These are phyloP conservation scores for Leptopilina boulardi DNA, from an alignment of 1,140 invertebrate species.

Conservation along the genomic window DNA sequence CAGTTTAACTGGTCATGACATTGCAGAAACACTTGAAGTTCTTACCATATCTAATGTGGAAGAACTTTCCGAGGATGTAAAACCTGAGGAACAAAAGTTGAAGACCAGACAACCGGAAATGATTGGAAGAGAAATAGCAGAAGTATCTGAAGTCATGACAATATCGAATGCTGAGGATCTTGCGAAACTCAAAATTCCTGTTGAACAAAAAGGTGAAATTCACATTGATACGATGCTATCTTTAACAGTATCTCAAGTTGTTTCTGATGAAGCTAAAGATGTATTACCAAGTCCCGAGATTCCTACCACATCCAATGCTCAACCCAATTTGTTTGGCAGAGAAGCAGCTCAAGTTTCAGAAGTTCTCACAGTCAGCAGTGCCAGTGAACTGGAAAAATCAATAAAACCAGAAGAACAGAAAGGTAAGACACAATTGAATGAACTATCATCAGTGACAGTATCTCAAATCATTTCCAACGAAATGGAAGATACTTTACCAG, in stretches of 20 bases:
- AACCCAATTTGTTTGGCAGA: slow-evolving; percentile 57
- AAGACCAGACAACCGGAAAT: slow-evolving; percentile 54
- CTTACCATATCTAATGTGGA: slow-evolving; percentile 50
- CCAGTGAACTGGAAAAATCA: slow-evolving; percentile 52
- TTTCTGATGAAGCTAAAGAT: slow-evolving; percentile 60
- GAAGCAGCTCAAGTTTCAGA: slow-evolving; percentile 66
- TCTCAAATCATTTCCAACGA: slow-evolving; percentile 58
- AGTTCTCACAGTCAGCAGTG: slow-evolving; percentile 51
- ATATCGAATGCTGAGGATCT: slow-evolving; percentile 52
- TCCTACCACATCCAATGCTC: slow-evolving; percentile 48
- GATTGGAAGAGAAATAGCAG: slow-evolving; percentile 51
- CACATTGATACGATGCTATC: slow-evolving; percentile 56
- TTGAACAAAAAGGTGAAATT: slow-evolving; percentile 45
- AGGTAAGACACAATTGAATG: slow-evolving; percentile 54
- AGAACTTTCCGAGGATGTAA: slow-evolving; percentile 41
- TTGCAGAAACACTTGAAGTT: slow-evolving; percentile 50
- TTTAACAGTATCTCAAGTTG: slow-evolving; percentile 57
- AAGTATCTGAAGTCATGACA: slow-evolving; percentile 53
- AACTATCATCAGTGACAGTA: slow-evolving; percentile 47
- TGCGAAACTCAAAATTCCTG: slow-evolving; percentile 26
- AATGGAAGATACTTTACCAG: slow-evolving; percentile 49
- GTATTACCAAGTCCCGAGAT: slow-evolving; percentile 40
- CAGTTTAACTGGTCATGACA: slow-evolving; percentile 50
- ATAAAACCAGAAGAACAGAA: slow-evolving; percentile 54
- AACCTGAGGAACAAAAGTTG: slow-evolving; percentile 41